Evolutionary conservation across 2,113 vertebrate genomes (phyloP).

Genomic region (Hemiscyllium ocellatum): DNA sequence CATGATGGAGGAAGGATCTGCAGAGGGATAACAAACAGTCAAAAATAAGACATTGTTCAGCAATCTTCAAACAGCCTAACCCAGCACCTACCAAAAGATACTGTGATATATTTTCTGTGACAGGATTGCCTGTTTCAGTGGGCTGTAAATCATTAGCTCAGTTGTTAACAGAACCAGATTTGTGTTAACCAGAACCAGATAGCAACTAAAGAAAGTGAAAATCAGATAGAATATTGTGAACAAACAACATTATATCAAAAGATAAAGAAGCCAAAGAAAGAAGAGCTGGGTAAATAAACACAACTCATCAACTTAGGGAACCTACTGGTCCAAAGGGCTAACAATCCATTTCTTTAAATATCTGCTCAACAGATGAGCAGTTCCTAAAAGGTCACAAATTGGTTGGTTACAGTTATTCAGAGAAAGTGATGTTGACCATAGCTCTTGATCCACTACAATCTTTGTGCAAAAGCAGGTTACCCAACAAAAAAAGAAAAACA

Average conservation of each 20-base stretch:
- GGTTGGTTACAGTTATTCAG: background rate
- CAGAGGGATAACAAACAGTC: too few species aligned
- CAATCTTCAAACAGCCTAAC: background rate
- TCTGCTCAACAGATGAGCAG: background rate
- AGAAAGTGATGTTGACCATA: background rate
- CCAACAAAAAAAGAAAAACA: background rate
- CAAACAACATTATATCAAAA: too few species aligned
- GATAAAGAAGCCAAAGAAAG: background rate
- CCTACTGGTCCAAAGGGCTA: background rate
- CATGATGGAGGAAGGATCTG: background rate
- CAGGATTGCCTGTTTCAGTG: background rate
- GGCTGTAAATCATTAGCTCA: background rate
- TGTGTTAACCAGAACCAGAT: too few species aligned
- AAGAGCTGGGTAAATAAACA: background rate
- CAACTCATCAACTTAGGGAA: background rate
- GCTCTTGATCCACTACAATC: background rate
- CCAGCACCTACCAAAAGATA: background rate
- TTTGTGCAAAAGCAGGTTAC: background rate
- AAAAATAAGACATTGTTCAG: background rate
- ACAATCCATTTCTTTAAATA: background rate
- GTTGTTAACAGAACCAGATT: background rate
- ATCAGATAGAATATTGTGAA: background rate
- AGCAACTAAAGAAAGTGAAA: background rate
- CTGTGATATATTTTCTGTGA: background rate
- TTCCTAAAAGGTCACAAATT: background rate